Base-by-base conservation (phyloP, 1,140 invertebrate species). In the Heliconius eleuchia region DNA sequence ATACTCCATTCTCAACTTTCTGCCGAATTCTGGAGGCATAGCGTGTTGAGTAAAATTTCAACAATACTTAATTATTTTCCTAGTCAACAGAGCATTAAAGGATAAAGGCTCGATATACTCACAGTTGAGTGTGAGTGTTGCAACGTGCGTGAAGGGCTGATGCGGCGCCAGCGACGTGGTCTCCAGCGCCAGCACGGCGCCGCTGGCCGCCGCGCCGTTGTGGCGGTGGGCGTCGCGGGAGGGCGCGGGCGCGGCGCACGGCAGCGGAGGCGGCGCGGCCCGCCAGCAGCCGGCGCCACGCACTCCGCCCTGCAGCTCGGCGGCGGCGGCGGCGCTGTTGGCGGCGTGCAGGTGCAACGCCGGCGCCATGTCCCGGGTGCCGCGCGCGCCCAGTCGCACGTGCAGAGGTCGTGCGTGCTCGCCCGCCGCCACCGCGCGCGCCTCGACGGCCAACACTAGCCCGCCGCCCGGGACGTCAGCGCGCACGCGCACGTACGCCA, bases 101-200 rank as follows among this genome's bases (percentile, higher is more conserved):
- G 42, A 46, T 1, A 46, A 46, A 46, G 13, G 4, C 11, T 46
- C 11, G 13, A 66, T 27, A 30, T 66, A 96, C 96, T 96, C 93
- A 98, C 97, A 98, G 94, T 97, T 96, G 83, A 98, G 96, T 79
- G 97, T 96, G 74, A 98, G 93, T 74, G 95, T 96, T 57, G 97
- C 97, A 60, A 98, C 96, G 84, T 96, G 85, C 19, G 82, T 80
- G 73, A 89, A 88, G 37, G 85, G 82, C 82, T 88, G 87, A 50
- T 88, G 89, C 46, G 93, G 84, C 72, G 85, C 86, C 3, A 91
- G 82, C 37, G 83, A 80, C 27, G 86, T 23, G 27, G 83, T 83
- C 73, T 86, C 85, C 76, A 92, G 77, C 8, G 86, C 76, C 77
- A 93, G 73, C 27, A 75, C 80, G 37, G 84, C 88, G 39, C 88